Percentiles rank a stretch among this genome's conserved stretches.
Evolutionary conservation across 1,140 invertebrate species (phyloP).

Genomic region (Octopus sinensis): DNA sequence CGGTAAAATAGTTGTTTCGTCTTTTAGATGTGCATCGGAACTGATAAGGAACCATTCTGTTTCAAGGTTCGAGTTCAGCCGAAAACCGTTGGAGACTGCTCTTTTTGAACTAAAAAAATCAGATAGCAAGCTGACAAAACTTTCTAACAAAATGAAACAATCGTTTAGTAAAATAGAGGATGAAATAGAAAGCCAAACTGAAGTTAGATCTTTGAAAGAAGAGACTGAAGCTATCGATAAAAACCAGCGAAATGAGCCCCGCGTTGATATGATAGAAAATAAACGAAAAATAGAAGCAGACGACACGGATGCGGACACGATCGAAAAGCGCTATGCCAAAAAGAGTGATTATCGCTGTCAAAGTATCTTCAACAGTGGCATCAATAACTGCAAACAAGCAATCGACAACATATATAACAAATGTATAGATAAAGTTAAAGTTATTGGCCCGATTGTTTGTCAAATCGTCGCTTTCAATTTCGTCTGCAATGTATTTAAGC

Average conservation of each 20-base stretch:
- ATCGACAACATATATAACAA: constrained; percentile 30
- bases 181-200: constrained; percentile 16
- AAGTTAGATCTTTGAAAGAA: constrained; percentile 15
- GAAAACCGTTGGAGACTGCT: neutral
- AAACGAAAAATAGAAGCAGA: constrained; percentile 17
- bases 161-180: constrained; percentile 17
- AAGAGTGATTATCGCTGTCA: constrained; percentile 48
- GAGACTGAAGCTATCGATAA: constrained; percentile 15
- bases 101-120: neutral
- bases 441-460: constrained; percentile 46
- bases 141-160: constrained; percentile 11
- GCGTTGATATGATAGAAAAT: constrained; percentile 19
- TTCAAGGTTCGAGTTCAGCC: neutral
- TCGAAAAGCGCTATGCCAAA: constrained; percentile 26
- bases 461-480: neutral
- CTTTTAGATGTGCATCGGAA: neutral
- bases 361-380: constrained; percentile 28
- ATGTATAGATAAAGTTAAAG: constrained; percentile 37
- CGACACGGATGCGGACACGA: constrained; percentile 4
- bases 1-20: neutral
- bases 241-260: neutral
- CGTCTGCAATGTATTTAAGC: neutral
- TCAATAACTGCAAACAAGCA: constrained; percentile 31
- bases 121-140: neutral
- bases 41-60: neutral